These are phyloP conservation scores for Gallinago nigripennis DNA, from an alignment of 2,797 vertebrate genomes.

Conservation along the genomic window DNA sequence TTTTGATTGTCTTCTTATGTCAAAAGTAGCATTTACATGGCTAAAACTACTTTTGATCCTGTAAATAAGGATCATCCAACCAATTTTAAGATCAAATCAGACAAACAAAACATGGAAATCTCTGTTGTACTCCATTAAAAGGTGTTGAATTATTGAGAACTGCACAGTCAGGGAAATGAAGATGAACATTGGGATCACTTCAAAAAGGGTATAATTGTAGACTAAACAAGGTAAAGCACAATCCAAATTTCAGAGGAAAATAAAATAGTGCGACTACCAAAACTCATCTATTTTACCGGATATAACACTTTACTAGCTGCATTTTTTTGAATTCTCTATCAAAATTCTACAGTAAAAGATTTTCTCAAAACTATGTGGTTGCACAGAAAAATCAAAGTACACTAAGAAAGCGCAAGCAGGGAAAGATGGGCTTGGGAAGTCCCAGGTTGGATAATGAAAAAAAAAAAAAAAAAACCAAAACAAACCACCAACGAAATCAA, in stretches of 20 bases:
- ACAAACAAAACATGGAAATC: neutral
- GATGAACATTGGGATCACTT: neutral
- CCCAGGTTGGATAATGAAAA: constrained; percentile 74
- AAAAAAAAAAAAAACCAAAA: too few relatives aligned
- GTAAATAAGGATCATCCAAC: neutral
- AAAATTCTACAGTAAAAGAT: neutral
- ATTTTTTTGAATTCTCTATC: neutral
- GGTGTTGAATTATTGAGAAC: neutral
- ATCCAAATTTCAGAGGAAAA: neutral
- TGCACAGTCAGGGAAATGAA: neutral
- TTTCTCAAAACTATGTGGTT: neutral
- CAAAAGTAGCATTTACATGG: neutral
- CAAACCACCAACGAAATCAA: constrained; percentile 36
- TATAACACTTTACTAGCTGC: neutral
- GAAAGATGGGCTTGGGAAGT: constrained; percentile 67
- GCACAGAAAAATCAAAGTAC: neutral
- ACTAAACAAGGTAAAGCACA: neutral
- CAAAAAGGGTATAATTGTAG: neutral
- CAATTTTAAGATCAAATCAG: neutral
- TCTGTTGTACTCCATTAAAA: neutral
- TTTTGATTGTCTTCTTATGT: neutral
- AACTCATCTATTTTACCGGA: neutral
- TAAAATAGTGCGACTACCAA: neutral
- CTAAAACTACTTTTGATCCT: neutral
- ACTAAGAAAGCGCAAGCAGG: neutral